phyloP scores from a whole-genome alignment of 1,140 invertebrate species.

The Nasonia vitripennis region DNA sequence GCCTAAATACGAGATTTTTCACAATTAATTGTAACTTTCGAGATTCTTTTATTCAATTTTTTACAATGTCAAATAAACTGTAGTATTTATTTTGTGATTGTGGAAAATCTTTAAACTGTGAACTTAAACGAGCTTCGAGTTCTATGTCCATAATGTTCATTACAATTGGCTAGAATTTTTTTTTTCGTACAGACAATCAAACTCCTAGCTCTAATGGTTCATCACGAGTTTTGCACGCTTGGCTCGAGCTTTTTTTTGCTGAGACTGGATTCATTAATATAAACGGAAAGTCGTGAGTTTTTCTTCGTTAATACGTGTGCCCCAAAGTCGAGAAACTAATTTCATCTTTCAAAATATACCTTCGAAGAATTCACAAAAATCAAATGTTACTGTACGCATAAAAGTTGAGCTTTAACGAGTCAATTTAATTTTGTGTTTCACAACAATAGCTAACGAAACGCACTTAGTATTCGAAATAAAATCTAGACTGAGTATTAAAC shows the following conservation, averaged over 20 bases:
- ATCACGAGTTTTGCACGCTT: constrained; percentile 59
- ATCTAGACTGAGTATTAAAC: background rate
- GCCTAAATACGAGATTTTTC: constrained; percentile 63
- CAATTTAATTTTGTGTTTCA: too few species aligned
- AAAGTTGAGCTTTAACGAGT: background rate
- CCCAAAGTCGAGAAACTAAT: background rate
- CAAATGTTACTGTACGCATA: background rate
- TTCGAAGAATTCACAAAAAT: background rate
- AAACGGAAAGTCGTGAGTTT: background rate
- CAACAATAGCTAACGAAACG: background rate
- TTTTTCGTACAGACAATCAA: background rate
- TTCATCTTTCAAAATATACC: background rate
- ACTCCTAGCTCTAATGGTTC: constrained; percentile 10
- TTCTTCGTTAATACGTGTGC: constrained; percentile 28
- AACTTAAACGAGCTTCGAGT: constrained; percentile 44
- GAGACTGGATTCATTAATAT: background rate
- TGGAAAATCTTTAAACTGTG: constrained; percentile 31
- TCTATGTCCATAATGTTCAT: constrained; percentile 27
- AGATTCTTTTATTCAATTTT: background rate
- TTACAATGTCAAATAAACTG: background rate
- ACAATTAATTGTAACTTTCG: constrained; percentile 23
- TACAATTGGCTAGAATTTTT: background rate
- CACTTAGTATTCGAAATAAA: background rate
- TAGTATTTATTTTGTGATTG: constrained; percentile 14
- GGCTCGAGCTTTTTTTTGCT: constrained; percentile 62